phyloP scores from a whole-genome alignment of 2,888 invertebrate species.

The Agonopterix heracliana region DNA sequence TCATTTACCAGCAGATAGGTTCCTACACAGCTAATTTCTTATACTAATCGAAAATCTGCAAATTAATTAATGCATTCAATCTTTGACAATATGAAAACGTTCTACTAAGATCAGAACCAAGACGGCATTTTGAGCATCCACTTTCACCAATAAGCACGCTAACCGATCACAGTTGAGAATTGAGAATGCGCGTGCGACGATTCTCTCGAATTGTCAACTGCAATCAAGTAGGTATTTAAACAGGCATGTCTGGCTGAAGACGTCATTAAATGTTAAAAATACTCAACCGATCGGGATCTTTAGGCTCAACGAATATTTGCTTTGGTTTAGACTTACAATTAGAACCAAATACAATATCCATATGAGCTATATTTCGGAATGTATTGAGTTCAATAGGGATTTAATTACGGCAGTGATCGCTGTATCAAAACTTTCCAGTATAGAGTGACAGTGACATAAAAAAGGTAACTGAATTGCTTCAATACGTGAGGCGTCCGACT shows the following conservation, averaged over 20 bases:
- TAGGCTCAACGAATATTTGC: no score
- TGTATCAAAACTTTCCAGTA: no score
- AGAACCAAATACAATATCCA: no score
- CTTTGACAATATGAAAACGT: slow-evolving; percentile 30
- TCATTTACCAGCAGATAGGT: no score
- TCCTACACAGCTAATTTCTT: no score
- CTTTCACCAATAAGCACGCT: slow-evolving; percentile 66
- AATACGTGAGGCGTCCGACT: slow-evolving; percentile 15
- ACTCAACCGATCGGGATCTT: not conserved
- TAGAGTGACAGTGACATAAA: slow-evolving; percentile 12
- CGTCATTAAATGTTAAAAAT: slow-evolving; percentile 1
- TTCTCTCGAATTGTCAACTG: slow-evolving; percentile 30
- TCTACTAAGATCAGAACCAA: slow-evolving; percentile 27
- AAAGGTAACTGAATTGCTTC: slow-evolving; percentile 21
- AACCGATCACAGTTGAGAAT: slow-evolving; percentile 48
- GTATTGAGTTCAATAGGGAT: no score
- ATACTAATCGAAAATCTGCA: not conserved
- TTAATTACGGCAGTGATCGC: not conserved
- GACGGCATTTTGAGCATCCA: slow-evolving; percentile 57
- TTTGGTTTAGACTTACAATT: no score
- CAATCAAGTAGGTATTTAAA: slow-evolving; percentile 12
- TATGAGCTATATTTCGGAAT: no score
- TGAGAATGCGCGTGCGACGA: slow-evolving; percentile 29
- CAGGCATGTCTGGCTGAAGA: slow-evolving; percentile 5
- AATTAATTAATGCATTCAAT: not conserved